Conservation (phyloP, 2,888 invertebrate species). For the Lycocerus yunnanus region DNA sequence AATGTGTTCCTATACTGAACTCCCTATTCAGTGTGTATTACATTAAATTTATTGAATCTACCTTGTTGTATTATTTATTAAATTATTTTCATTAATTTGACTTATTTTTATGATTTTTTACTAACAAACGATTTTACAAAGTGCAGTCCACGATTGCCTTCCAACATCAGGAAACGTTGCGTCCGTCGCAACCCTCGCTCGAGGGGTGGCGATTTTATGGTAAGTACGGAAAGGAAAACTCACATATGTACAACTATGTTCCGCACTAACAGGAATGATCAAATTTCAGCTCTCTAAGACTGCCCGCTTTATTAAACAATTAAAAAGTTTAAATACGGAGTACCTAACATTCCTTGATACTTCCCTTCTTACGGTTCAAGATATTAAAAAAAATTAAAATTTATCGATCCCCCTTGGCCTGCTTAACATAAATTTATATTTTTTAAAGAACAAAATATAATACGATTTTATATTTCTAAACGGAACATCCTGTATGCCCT, state of each 20-base stretch:
- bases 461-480: too few relatives aligned
- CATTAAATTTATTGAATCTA: slow-evolving; percentile 52
- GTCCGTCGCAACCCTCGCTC: not conserved
- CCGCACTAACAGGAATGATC: not conserved
- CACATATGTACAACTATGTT: not conserved
- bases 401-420: too few relatives aligned
- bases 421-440: not conserved
- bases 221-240: not conserved
- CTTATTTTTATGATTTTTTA: not conserved
- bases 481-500: too few relatives aligned
- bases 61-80: slow-evolving; percentile 1
- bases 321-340: too few relatives aligned
- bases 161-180: not conserved
- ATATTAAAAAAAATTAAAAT: not conserved
- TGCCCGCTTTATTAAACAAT: too few relatives aligned
- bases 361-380: too few relatives aligned
- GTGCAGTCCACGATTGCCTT: not conserved
- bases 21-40: slow-evolving; percentile 56
- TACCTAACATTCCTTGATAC: too few relatives aligned
- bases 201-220: not conserved
- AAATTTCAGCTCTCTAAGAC: too few relatives aligned
- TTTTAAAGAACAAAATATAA: too few relatives aligned
- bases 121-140: not conserved
- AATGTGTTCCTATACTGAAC: slow-evolving; percentile 55
- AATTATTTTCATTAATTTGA: not conserved